Conservation (phyloP, 2,797 vertebrate species). For the Alouatta caraya region DNA sequence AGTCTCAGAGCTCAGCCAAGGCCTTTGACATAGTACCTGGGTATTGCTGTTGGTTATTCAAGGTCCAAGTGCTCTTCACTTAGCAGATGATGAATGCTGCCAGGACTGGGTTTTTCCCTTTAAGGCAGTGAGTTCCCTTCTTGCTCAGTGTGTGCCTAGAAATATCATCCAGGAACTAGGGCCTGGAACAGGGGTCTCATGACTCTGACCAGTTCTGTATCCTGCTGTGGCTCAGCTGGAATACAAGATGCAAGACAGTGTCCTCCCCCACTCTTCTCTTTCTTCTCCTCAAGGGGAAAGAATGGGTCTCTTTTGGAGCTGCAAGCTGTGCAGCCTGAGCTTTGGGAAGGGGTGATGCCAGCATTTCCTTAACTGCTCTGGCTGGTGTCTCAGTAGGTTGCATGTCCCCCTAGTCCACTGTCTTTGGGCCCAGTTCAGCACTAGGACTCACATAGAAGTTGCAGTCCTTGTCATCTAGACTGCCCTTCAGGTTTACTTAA, state of each 20-base stretch:
- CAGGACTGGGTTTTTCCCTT: background rate
- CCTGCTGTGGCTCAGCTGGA: no score
- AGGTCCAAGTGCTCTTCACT: background rate
- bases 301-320: background rate
- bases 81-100: background rate
- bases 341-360: background rate
- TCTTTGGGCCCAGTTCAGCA: background rate
- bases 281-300: no score
- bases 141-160: background rate
- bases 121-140: background rate
- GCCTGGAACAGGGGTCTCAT: no score
- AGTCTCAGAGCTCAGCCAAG: background rate
- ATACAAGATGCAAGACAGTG: no score
- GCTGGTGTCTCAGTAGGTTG: background rate
- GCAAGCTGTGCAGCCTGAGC: background rate
- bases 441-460: background rate
- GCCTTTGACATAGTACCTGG: background rate
- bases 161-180: background rate
- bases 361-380: background rate
- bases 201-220: no score
- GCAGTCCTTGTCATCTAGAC: background rate
- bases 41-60: background rate
- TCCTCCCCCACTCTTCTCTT: no score
- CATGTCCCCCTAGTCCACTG: no score
- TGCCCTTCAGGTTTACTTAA: background rate